phyloP scores from a whole-genome alignment of 2,113 vertebrate genomes.

The Ondatra zibethicus region DNA sequence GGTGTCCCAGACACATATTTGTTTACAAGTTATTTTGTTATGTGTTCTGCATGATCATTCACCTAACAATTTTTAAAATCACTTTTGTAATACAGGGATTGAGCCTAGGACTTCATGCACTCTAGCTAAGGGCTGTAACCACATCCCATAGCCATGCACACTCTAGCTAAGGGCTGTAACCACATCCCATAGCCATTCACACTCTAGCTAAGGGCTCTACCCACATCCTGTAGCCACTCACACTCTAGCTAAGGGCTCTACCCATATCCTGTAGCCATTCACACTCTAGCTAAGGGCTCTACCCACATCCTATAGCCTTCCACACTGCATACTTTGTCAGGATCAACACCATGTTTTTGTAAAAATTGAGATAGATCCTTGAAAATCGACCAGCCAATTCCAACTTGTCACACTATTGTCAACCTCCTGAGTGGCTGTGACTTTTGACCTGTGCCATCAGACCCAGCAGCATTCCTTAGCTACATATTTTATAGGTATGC shows the following conservation, averaged over 20 bases:
- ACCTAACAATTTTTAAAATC: not conserved
- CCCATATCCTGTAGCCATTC: rapidly evolving
- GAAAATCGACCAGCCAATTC: not conserved
- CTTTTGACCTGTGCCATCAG: not conserved
- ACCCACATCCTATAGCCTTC: not conserved
- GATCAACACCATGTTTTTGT: not conserved
- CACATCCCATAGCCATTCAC: not conserved
- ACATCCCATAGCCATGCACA: not conserved
- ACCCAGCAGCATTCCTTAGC: not conserved
- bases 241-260: not conserved
- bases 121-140: not conserved
- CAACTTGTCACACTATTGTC: not conserved
- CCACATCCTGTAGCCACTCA: not conserved
- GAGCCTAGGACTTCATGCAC: not conserved
- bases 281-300: not conserved
- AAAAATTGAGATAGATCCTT: not conserved
- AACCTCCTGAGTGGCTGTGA: not conserved
- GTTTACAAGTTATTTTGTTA: not conserved
- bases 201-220: not conserved
- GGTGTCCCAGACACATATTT: not conserved
- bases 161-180: not conserved
- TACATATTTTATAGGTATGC: not conserved
- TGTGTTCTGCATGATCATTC: not conserved
- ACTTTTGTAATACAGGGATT: not conserved
- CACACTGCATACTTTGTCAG: too few relatives aligned